Evolutionary conservation across 2,797 vertebrate species (phyloP), one percentile per base, ranked within the genome.

Genomic region (Holocentrus rufus): DNA sequence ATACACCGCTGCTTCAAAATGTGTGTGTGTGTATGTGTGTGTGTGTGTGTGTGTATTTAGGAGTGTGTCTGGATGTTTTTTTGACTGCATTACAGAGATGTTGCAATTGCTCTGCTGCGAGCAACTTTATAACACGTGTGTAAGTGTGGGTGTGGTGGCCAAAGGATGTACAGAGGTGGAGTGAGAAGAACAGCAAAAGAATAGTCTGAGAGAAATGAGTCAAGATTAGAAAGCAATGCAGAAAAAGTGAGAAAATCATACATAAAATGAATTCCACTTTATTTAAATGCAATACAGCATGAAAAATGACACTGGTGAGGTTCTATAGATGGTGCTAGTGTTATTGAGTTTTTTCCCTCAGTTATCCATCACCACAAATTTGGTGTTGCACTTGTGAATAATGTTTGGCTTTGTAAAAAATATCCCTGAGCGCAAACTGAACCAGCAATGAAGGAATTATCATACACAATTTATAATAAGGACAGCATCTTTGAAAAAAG

Each of bases 1-100:
- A 70, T 69, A 69, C n/a, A 23, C 44, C 46, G 56, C 63, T 34
- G 57, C 49, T 65, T 65, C 13, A 36, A 53, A 60, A 55, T 30
- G 20, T 59, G 67, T 68, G 62, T 36, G 10, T 44, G 73, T 46
- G 22, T 53, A 47, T 36, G 20, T 52, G 57, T 42, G 73, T 46
- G 22, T 53, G 57, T 36, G 20, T 52, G 57, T 42, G 47, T 58
- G 42, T n/a, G 9, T 58, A n/a, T 55, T 34, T 34, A 5, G 31
- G 31, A 34, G 64, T 66, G 49, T 54, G 49, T 42, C 17, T 53
- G 57, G 27, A 34, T 61, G 54, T 54, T 1, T 76, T 10, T 65
- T 20, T 55, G 49, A 31, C 55, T 68, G 69, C 63, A 31, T 74
- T 68, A 68, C 49, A 65, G 36, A 20, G 20, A 34, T 50, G 34